Conservation (phyloP, 1,140 invertebrate species). For the Chrysomallon squamiferum region DNA sequence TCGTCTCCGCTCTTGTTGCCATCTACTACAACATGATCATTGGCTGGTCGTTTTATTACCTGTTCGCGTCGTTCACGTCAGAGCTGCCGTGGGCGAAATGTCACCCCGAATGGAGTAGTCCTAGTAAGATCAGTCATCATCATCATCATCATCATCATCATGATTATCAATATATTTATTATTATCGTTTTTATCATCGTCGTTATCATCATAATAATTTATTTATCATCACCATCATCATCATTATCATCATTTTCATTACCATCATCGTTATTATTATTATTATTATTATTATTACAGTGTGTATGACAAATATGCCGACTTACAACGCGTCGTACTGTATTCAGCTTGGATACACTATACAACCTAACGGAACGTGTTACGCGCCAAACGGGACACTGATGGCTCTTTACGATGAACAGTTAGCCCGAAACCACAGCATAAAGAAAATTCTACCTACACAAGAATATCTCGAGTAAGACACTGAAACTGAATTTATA, state of each 20-base stretch:
- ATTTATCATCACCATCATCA: too few relatives aligned
- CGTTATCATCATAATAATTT: too few relatives aligned
- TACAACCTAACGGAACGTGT: background rate
- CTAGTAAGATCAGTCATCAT: slow-evolving; percentile 26
- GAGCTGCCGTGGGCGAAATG: slow-evolving; percentile 92
- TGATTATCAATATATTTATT: too few relatives aligned
- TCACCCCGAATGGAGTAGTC: slow-evolving; percentile 30
- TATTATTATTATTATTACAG: too few relatives aligned
- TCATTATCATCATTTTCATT: too few relatives aligned
- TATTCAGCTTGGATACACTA: background rate
- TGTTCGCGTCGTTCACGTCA: slow-evolving; percentile 65
- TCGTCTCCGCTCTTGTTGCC: slow-evolving; percentile 36
- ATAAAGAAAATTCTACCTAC: slow-evolving; percentile 35
- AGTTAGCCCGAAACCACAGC: slow-evolving; percentile 13
- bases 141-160: too few relatives aligned
- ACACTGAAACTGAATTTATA: background rate
- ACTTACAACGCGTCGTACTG: background rate
- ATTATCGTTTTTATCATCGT: too few relatives aligned
- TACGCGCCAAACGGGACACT: background rate
- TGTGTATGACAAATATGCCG: background rate
- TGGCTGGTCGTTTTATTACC: slow-evolving; percentile 95
- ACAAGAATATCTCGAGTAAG: slow-evolving; percentile 46
- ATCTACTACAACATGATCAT: slow-evolving; percentile 98
- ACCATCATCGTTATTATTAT: too few relatives aligned
- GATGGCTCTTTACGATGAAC: slow-evolving; percentile 18